Evolutionary conservation across 2,888 invertebrate species (phyloP), one percentile per base, ranked within the genome.

Genomic region (Coelinius sp.): DNA sequence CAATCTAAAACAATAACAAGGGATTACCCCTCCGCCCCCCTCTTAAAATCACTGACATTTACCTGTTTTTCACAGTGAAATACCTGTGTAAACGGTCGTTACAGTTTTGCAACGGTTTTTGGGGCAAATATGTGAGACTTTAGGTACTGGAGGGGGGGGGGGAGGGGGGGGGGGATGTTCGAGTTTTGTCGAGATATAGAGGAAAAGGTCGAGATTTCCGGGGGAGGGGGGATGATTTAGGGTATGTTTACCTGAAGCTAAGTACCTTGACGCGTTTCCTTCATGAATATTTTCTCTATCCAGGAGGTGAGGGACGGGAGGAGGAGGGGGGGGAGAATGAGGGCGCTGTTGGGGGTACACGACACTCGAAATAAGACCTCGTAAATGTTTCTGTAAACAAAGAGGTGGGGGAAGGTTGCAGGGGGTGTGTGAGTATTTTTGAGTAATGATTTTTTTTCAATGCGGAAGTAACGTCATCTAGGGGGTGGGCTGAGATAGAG

Each of bases 181-280:
- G 73, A 77, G 72, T 79, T 80, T 78, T 77, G 73, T 31, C 77
- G 76, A 76, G 77, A 71, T 62, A 63, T 68, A 49, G 76, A 80
- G 78, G 79, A 73, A 71, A 72, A 66, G 63, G 64, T 12, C 38
- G 66, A 67, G 56, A 25, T 41, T 59, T 64, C 63, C 35, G 17
- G 4, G 14, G 17, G 44, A 80, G 83, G 31, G 17, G 4, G 14
- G 17, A 49, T 81, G 83, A 83, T 83, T 83, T 84, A 83, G 79
- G 81, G 79, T 81, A 80, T 81, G 81, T 82, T 83, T 84, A 84
- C 83, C 83, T 83, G 84, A 76, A 80, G 73, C 77, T 83, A 80
- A 81, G 80, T 81, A 84, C 80, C 81, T 79, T 81, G 82, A 82
- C 83, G 78, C 76, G 79, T 77, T 79, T 77, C 77, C 77, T 78